Percentiles rank a stretch among this genome's conserved stretches.
These are phyloP conservation scores for Dryobates pubescens DNA, from an alignment of 2,797 vertebrate species.

Conservation along the genomic window DNA sequence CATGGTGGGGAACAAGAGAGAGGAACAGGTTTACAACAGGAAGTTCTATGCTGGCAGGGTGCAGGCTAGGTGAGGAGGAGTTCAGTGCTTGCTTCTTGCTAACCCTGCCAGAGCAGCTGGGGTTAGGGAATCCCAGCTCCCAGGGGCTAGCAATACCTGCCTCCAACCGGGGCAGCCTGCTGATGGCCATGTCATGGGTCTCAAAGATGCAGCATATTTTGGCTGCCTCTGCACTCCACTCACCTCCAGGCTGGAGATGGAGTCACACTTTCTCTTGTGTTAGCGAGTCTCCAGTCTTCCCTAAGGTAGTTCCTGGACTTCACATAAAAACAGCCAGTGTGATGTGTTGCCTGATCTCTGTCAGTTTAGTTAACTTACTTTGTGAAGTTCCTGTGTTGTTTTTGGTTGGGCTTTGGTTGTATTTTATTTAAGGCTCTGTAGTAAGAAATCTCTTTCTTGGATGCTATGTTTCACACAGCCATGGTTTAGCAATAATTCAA, in stretches of 20 bases:
- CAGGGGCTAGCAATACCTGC: background rate
- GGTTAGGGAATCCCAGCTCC: background rate
- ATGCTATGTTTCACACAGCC: too few relatives aligned
- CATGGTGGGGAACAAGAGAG: rapidly evolving
- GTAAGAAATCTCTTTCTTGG: background rate
- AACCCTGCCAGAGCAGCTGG: rapidly evolving
- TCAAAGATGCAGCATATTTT: background rate
- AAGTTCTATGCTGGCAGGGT: background rate
- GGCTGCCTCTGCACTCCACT: background rate
- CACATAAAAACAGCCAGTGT: background rate
- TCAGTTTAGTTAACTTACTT: background rate
- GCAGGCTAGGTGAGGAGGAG: background rate
- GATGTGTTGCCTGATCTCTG: background rate
- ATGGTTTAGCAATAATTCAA: too few relatives aligned
- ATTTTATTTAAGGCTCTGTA: too few relatives aligned
- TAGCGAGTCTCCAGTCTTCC: background rate
- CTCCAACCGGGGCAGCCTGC: background rate
- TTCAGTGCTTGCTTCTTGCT: rapidly evolving
- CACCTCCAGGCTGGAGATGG: background rate
- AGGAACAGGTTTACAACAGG: background rate
- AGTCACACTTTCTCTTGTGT: rapidly evolving
- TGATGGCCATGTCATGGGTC: rapidly evolving
- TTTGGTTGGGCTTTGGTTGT: too few relatives aligned
- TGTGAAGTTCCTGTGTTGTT: background rate
- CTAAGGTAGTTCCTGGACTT: background rate